Percentiles rank a stretch among this genome's conserved stretches.
phyloP scores from a whole-genome alignment of 23 tunicate genomes.

The Ascidia mentula region DNA sequence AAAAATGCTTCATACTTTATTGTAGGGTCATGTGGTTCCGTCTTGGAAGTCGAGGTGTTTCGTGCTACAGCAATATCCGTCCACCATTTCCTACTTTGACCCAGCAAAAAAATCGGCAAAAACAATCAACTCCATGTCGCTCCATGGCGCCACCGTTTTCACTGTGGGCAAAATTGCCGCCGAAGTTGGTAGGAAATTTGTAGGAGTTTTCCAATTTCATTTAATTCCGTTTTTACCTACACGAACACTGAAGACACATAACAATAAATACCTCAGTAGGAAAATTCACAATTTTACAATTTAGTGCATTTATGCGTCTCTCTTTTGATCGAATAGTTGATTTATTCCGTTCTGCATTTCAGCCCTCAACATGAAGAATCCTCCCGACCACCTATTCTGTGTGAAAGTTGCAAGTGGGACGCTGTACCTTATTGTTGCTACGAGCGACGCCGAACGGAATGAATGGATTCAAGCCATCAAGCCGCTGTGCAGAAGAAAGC shows the following conservation, averaged over 20 bases:
- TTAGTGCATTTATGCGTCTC: too few species aligned
- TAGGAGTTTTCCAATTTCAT: not conserved
- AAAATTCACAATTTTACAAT: too few species aligned
- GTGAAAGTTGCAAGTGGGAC: constrained; percentile 54
- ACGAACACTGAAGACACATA: too few species aligned
- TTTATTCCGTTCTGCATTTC: too few species aligned
- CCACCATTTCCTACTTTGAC: constrained; percentile 61
- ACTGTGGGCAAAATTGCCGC: constrained; percentile 53
- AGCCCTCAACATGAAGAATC: constrained; percentile 43
- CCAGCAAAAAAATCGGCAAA: constrained; percentile 68
- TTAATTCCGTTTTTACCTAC: too few species aligned
- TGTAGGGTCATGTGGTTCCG: constrained; percentile 71
- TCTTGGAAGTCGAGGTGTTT: constrained; percentile 75
- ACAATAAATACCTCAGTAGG: too few species aligned
- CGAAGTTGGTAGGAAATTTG: constrained; percentile 44
- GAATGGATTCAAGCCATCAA: constrained; percentile 72
- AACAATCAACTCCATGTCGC: constrained; percentile 39
- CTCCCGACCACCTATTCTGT: constrained; percentile 68
- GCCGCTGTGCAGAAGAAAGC: constrained; percentile 35
- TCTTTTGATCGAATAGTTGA: too few species aligned
- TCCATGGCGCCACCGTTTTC: constrained; percentile 71
- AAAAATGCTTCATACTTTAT: too few species aligned
- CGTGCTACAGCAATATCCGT: constrained; percentile 58
- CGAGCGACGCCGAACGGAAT: constrained; percentile 44
- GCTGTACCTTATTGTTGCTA: constrained; percentile 50